Evolutionary conservation across 2,888 invertebrate genomes (phyloP).

Genomic region (Eupsilia transversa): DNA sequence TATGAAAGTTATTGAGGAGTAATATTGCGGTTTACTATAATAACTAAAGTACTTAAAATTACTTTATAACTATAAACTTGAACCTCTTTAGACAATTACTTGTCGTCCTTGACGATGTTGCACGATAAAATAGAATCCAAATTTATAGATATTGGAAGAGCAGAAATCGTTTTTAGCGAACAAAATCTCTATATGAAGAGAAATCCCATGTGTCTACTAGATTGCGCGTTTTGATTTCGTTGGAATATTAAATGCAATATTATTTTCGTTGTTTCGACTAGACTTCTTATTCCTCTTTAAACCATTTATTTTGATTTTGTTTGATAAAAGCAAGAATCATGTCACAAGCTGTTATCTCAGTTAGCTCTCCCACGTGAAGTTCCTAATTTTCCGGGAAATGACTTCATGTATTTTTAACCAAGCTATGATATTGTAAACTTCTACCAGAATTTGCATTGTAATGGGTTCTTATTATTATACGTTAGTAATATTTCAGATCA

Average conservation of each 20-base stretch:
- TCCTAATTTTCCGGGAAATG: slow-evolving; percentile 7
- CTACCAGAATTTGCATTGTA: slow-evolving; percentile 23
- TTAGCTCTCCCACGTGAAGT: background rate
- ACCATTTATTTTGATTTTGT: slow-evolving; percentile 1
- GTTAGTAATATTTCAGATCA: slow-evolving; percentile 7
- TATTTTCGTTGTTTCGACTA: background rate
- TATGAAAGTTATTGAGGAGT: background rate
- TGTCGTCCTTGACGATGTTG: slow-evolving; percentile 1
- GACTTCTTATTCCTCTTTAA: background rate
- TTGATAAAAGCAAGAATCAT: background rate
- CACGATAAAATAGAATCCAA: slow-evolving; percentile 6
- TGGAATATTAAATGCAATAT: background rate
- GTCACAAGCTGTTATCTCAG: too few relatives aligned
- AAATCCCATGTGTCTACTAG: background rate
- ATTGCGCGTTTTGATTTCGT: slow-evolving; percentile 24
- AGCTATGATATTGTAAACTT: background rate
- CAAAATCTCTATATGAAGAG: background rate
- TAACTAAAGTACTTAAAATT: slow-evolving; percentile 18
- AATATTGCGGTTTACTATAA: slow-evolving; percentile 8
- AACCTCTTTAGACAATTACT: slow-evolving; percentile 38
- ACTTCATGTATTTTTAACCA: slow-evolving; percentile 17
- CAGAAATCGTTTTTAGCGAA: background rate
- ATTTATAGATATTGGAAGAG: slow-evolving; percentile 4
- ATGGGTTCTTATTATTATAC: background rate
- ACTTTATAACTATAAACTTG: slow-evolving; percentile 17